Base-by-base conservation (phyloP, 2,113 vertebrate species). In the Kryptolebias marmoratus region DNA sequence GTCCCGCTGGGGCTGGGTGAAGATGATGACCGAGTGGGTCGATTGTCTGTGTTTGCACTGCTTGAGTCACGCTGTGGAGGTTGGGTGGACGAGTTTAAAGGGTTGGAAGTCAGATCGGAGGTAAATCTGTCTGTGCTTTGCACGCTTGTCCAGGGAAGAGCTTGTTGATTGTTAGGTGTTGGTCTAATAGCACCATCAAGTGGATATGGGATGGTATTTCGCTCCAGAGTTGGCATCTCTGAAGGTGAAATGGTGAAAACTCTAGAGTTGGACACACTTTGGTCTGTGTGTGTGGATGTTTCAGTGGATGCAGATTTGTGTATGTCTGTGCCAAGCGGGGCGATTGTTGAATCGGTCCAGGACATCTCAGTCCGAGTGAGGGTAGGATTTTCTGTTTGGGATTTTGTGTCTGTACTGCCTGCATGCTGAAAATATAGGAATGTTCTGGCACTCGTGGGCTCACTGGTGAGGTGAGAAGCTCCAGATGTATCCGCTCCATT, bases 401-500 rank as follows among this genome's bases (percentile, higher is more conserved):
- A 39, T 58, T 57, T 28, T 5, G 54, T 11, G 53, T 64, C 56
- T 56, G 80, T 30, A 5, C 22, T 71, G 1, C 50, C 36, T 13
- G 66, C 44, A 39, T 27, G 68, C 44, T 78, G 68, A 79, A 83
- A 74, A 81, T 76, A 58, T 59, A 77, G 78, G 87, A 28, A 87
- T 60, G 83, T 77, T 36, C 27, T 68, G 52, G 80, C 53, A 76
- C 47, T 32, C 45, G 64, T 27, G 50, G 58, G 71, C 39, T 59
- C 45, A 56, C 75, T 68, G 6, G 82, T 16, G 80, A 58, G 73
- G 73, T 45, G 75, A 80, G 77, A 45, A 10, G 59, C 69, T 59
- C 86, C 93, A 94, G 93, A 87, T 84, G 87, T 80, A 82, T 94
- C 93, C 93, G 88, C 75, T 83, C 85, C 78, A 94, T 94, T 94